phyloP scores from a whole-genome alignment of 2,797 vertebrate genomes.

The Mastacembelus armatus region DNA sequence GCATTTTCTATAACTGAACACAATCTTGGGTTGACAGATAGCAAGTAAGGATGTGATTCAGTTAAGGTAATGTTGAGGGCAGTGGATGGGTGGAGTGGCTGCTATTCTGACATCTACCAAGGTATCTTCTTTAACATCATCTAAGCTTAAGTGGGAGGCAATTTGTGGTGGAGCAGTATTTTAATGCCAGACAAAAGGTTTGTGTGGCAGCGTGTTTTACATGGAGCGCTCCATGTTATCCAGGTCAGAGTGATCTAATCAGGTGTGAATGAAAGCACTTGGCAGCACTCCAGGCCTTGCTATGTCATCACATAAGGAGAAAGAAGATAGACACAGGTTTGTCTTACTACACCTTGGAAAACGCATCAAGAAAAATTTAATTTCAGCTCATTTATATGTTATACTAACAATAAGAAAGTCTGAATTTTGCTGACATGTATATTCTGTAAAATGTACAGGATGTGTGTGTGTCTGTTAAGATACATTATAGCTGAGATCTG shows the following conservation, averaged over 20 bases:
- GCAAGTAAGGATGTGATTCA: too few species aligned
- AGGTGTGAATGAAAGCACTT: constrained; percentile 80
- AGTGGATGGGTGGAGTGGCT: background rate
- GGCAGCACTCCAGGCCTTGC: constrained; percentile 63
- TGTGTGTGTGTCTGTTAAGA: too few species aligned
- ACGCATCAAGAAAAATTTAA: background rate
- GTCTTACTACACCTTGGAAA: constrained; percentile 3
- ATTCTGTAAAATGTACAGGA: too few species aligned
- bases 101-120: background rate
- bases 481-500: too few species aligned
- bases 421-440: too few species aligned
- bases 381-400: background rate
- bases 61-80: too few species aligned
- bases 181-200: constrained; percentile 53
- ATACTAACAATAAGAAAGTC: too few species aligned
- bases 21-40: too few species aligned
- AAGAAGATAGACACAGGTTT: constrained; percentile 19
- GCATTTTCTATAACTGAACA: too few species aligned
- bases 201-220: constrained; percentile 48
- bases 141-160: constrained; percentile 14
- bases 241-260: constrained; percentile 80
- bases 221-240: constrained; percentile 60
- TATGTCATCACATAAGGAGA: constrained; percentile 47
- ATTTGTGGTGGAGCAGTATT: constrained; percentile 6
- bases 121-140: constrained; percentile 33